These are phyloP conservation scores for Menidia menidia DNA, from an alignment of 2,797 vertebrate species.

Conservation along the genomic window DNA sequence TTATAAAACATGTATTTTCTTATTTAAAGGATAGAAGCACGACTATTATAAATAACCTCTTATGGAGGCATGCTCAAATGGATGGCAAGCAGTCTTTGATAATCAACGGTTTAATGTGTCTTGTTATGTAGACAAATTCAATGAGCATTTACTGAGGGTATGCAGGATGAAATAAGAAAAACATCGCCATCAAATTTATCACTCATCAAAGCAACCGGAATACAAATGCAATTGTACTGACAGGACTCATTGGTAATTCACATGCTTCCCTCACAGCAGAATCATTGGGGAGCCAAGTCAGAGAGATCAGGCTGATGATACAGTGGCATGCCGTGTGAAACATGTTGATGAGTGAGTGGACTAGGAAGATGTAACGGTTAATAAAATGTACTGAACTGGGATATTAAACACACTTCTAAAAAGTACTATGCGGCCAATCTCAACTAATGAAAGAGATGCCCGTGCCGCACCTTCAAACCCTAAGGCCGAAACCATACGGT, in stretches of 20 bases:
- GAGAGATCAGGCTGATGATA: slow-evolving; percentile 16
- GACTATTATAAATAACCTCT: too few relatives aligned
- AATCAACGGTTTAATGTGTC: slow-evolving; percentile 30
- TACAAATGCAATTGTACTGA: slow-evolving; percentile 57
- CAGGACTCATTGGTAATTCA: slow-evolving; percentile 58
- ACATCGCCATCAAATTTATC: slow-evolving; percentile 33
- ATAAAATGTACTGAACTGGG: slow-evolving; percentile 36
- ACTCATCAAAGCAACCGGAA: slow-evolving; percentile 57
- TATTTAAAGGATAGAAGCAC: neutral
- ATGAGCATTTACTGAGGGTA: slow-evolving; percentile 18
- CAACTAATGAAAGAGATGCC: neutral
- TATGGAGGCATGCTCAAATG: too few relatives aligned
- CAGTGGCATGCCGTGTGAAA: neutral
- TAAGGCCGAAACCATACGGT: too few relatives aligned
- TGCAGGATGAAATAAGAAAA: slow-evolving; percentile 28
- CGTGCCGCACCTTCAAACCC: too few relatives aligned
- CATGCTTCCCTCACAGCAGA: slow-evolving; percentile 21
- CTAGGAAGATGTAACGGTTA: slow-evolving; percentile 51
- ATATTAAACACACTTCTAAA: slow-evolving; percentile 25
- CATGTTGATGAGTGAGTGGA: slow-evolving; percentile 24
- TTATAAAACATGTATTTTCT: neutral
- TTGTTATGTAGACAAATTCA: slow-evolving; percentile 27
- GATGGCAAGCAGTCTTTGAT: neutral
- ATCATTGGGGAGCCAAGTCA: slow-evolving; percentile 38
- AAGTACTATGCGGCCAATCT: neutral